Evolutionary conservation across 2,888 invertebrate genomes (phyloP), one percentile per base, ranked within the genome.

Genomic region (Sisyra terminalis): DNA sequence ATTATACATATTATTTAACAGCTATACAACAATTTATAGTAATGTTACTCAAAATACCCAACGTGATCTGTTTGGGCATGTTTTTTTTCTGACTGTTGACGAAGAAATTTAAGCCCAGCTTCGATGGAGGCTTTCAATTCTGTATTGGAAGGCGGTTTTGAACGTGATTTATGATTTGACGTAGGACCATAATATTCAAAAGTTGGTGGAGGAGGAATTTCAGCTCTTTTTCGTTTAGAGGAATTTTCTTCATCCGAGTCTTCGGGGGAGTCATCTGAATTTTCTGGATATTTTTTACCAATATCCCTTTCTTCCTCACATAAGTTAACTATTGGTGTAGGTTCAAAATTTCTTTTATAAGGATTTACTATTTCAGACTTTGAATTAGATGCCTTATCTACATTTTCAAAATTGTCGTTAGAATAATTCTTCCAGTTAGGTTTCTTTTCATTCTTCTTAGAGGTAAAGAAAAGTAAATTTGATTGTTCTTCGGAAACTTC

Each of bases 121-220:
- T 66, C 66, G 42, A 73, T 70, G 0, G 71, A 69, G 10, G 64
- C 63, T 45, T 66, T 65, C 34, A 73, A 53, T 39, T 65, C 55
- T 9, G 47, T 45, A 4, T 50, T 48, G 3, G 45, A 29, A 1
- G 53, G 46, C 34, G 50, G 54, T 17, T 43, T 39, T 1, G 51
- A 10, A 3, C 18, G 37, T 4, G 8, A 2, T 11, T n/a, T 3
- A 9, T 35, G 35, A 13, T 31, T 48, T 9, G 45, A 45, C 40
- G 49, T 53, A 7, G 72, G 70, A 0, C 73, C 73, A 50, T 71
- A 73, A 54, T 79, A 76, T 18, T 79, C 73, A 51, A 69, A 74
- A 2, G 71, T 72, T 1, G 77, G 66, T 2, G 81, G 81, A 6
- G 77, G 77, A 6, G 77, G 70, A 48, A 80, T 67, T 59, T 75